These are phyloP conservation scores for Caenorhabditis briggsae DNA, from an alignment of 1,140 invertebrate genomes.

Conservation along the genomic window DNA sequence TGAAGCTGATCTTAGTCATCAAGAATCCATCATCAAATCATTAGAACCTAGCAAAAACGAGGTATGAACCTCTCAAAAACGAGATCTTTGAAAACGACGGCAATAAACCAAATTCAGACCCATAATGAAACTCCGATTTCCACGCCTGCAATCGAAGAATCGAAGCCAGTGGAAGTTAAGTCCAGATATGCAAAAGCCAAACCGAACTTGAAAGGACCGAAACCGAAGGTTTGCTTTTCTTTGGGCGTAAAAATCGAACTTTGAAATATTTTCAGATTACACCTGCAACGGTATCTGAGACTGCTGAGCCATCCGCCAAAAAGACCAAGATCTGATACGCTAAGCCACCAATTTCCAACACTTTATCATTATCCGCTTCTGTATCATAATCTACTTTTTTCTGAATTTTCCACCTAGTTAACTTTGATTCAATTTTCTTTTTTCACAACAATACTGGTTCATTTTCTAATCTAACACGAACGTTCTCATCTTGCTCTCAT, in stretches of 20 bases:
- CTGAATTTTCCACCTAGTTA: not conserved
- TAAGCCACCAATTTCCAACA: too few species aligned
- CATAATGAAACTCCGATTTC: too few species aligned
- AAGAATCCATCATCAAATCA: too few species aligned
- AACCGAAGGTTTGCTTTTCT: not conserved
- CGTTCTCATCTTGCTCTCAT: not conserved
- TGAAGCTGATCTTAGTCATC: too few species aligned
- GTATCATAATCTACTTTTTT: not conserved
- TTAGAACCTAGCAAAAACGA: not conserved
- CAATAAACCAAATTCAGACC: too few species aligned
- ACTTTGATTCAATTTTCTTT: not conserved
- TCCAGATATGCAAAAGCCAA: conserved; percentile 28
- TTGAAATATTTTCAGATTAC: not conserved
- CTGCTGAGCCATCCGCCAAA: not conserved
- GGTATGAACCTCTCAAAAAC: not conserved
- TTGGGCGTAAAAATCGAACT: not conserved
- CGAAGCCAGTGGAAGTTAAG: not conserved
- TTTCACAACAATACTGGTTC: conserved; percentile 6
- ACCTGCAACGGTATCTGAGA: not conserved
- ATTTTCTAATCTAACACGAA: conserved; percentile 26
- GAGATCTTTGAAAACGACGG: too few species aligned
- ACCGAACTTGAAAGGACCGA: not conserved
- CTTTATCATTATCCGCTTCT: not conserved
- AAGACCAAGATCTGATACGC: not conserved
- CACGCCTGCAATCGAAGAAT: not conserved